Evolutionary conservation across 2,888 invertebrate species (phyloP).

Genomic region (Drosophila lacicola): DNA sequence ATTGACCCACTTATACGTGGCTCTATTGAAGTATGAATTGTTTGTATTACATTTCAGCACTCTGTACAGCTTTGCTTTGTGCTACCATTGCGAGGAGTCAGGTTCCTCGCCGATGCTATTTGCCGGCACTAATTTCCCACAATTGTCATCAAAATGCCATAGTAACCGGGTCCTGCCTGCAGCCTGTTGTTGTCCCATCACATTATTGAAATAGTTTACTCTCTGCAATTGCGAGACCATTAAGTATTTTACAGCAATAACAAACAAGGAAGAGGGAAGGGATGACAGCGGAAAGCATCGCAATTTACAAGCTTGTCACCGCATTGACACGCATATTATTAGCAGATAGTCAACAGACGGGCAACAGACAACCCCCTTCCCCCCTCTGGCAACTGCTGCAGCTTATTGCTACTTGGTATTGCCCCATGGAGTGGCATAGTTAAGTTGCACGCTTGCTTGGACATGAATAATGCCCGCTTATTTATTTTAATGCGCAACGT

Average conservation of each 20-base stretch:
- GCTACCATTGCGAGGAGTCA: slow-evolving; percentile 10
- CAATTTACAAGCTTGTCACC: slow-evolving; percentile 52
- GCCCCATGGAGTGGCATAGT: slow-evolving; percentile 25
- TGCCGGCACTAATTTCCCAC: slow-evolving; percentile 57
- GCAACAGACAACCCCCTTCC: background rate
- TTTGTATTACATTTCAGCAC: slow-evolving; percentile 1
- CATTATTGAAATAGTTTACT: slow-evolving; percentile 42
- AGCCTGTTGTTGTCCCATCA: slow-evolving; percentile 7
- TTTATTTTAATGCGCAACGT: slow-evolving; percentile 67
- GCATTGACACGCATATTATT: slow-evolving; percentile 57
- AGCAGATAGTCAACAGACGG: slow-evolving; percentile 23
- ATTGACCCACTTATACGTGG: background rate
- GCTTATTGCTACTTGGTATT: slow-evolving; percentile 4
- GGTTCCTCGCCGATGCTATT: slow-evolving; percentile 4
- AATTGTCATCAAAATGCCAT: slow-evolving; percentile 51
- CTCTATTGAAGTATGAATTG: slow-evolving; percentile 4
- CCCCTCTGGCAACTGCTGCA: background rate
- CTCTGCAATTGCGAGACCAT: slow-evolving; percentile 24
- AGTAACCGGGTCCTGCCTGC: slow-evolving; percentile 9
- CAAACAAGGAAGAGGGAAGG: slow-evolving; percentile 3
- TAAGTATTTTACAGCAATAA: slow-evolving; percentile 30
- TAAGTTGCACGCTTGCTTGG: slow-evolving; percentile 66
- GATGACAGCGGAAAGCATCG: slow-evolving; percentile 4
- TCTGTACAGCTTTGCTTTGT: background rate
- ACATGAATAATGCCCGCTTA: slow-evolving; percentile 69